Conservation (phyloP, 2,888 invertebrate genomes). For the Pseudoips prasinana region DNA sequence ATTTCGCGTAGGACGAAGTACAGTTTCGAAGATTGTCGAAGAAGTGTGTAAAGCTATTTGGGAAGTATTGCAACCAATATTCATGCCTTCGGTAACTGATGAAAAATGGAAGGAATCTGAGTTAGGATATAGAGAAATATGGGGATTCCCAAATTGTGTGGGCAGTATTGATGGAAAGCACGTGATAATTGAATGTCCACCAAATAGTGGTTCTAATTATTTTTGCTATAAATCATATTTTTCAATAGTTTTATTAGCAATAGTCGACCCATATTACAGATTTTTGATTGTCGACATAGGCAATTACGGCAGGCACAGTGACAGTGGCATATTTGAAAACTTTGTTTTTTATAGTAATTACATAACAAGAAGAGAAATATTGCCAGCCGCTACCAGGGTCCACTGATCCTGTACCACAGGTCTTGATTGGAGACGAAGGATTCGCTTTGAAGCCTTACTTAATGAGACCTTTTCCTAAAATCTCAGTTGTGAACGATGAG, state of each 20-base stretch:
- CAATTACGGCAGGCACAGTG: slow-evolving; percentile 4
- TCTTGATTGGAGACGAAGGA: slow-evolving; percentile 17
- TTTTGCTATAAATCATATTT: slow-evolving; percentile 5
- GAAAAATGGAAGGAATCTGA: slow-evolving; percentile 3
- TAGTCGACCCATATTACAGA: slow-evolving; percentile 6
- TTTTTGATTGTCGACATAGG: slow-evolving; percentile 4
- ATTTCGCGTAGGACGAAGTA: slow-evolving; percentile 3
- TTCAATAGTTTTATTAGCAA: slow-evolving; percentile 1
- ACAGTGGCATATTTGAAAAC: slow-evolving; percentile 5
- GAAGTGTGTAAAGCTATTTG: slow-evolving; percentile 1
- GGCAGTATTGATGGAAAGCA: too few species aligned
- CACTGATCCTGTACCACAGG: slow-evolving; percentile 8
- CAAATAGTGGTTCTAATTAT: slow-evolving; percentile 8
- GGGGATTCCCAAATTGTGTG: too few species aligned
- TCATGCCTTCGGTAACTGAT: slow-evolving; percentile 1
- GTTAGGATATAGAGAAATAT: too few species aligned
- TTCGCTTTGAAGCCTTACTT: slow-evolving; percentile 11
- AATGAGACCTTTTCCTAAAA: slow-evolving; percentile 2
- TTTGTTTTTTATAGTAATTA: neutral
- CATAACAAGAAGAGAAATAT: neutral
- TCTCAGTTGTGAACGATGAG: too few species aligned
- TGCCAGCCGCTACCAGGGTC: slow-evolving; percentile 1
- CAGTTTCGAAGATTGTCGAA: slow-evolving; percentile 1
- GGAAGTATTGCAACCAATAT: slow-evolving; percentile 2
- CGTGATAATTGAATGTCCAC: slow-evolving; percentile 10